Evolutionary conservation across 2,888 invertebrate species (phyloP).

Genomic region (Drosophila greeni): DNA sequence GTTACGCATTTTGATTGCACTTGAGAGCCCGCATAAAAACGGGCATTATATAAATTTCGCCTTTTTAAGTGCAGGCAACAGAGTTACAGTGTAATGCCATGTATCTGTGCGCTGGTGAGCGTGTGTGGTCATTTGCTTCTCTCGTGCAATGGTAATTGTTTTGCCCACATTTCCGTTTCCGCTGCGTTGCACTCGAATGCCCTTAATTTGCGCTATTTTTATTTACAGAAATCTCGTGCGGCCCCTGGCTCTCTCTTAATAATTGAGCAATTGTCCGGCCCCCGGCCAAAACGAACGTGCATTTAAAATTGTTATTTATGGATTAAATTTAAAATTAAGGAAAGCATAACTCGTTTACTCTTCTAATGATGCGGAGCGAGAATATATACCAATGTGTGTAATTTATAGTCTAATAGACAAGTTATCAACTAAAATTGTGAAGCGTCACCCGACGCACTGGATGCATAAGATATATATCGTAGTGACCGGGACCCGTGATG

Average conservation of each 20-base stretch:
- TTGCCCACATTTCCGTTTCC: conserved; percentile 72
- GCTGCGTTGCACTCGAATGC: conserved; percentile 66
- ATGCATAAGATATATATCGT: not conserved
- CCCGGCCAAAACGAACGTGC: conserved; percentile 23
- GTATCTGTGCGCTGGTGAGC: conserved; percentile 24
- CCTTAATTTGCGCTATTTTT: conserved; percentile 65
- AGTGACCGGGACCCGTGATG: conserved; percentile 1
- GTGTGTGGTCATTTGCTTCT: conserved; percentile 24
- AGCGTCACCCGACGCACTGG: not conserved
- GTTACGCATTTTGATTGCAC: conserved; percentile 70
- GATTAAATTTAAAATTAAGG: not conserved
- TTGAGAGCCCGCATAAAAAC: conserved; percentile 68
- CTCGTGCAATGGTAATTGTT: conserved; percentile 58
- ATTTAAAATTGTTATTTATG: conserved; percentile 14
- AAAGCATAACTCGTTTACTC: not conserved
- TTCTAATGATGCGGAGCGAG: not conserved
- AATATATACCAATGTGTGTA: too few relatives aligned
- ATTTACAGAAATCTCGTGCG: conserved; percentile 46
- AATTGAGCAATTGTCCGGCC: conserved; percentile 50
- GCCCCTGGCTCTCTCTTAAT: conserved; percentile 27
- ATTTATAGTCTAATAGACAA: too few relatives aligned
- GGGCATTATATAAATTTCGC: conserved; percentile 63
- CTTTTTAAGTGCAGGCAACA: conserved; percentile 57
- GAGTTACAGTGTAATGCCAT: conserved; percentile 36
- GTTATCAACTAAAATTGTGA: not conserved